Evolutionary conservation across 2,113 vertebrate genomes (phyloP).

Genomic region (Petroica traversi): DNA sequence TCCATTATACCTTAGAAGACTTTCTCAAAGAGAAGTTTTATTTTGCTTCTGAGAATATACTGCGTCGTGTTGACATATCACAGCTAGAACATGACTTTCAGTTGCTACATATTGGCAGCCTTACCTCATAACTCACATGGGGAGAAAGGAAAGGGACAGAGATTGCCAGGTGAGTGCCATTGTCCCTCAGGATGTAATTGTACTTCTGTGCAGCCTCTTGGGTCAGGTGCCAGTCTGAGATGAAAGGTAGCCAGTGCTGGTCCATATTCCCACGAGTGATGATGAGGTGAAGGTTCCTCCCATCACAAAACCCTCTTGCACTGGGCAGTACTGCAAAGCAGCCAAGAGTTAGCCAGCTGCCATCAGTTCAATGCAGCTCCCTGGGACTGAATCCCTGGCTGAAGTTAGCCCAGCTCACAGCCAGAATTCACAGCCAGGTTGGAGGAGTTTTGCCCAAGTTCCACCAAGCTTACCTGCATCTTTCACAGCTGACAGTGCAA

Average conservation of each 20-base stretch:
- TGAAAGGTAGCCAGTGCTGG: constrained; percentile 54
- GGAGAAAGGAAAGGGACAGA: constrained; percentile 36
- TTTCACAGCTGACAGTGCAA: not conserved
- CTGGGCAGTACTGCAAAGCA: constrained; percentile 34
- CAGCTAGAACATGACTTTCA: not conserved
- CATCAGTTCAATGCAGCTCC: not conserved
- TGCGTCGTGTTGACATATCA: not conserved
- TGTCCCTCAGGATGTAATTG: constrained; percentile 12
- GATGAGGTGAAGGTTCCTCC: constrained; percentile 2
- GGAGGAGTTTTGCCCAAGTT: not conserved
- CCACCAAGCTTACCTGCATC: constrained; percentile 52
- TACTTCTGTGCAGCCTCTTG: not conserved
- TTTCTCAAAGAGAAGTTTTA: not conserved
- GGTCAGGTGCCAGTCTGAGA: constrained; percentile 22
- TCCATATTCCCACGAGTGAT: constrained; percentile 47
- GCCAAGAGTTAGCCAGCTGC: not conserved
- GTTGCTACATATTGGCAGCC: not conserved
- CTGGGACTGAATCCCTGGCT: not conserved
- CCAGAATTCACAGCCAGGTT: not conserved
- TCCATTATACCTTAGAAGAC: not conserved
- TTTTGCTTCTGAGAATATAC: not conserved
- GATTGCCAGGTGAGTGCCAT: constrained; percentile 46
- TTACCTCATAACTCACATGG: constrained; percentile 54
- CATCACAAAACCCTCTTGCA: constrained; percentile 21
- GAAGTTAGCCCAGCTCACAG: not conserved